Conservation (phyloP, 2,113 vertebrate genomes). For the Formicarius rufipectus region DNA sequence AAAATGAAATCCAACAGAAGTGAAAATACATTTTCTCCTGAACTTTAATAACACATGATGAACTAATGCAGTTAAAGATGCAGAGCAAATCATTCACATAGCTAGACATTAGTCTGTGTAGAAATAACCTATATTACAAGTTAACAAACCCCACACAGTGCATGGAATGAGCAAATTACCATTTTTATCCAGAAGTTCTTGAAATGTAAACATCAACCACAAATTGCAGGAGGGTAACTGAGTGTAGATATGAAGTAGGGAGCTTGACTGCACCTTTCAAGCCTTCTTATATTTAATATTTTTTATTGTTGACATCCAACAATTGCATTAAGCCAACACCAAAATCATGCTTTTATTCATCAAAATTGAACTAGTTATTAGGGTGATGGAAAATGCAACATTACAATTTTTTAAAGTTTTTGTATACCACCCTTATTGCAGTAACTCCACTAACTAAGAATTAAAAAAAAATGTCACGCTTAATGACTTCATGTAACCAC, state of each 20-base stretch:
- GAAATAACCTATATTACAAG: neutral
- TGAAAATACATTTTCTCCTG: neutral
- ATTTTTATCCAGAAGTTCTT: neutral
- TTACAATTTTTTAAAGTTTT: neutral
- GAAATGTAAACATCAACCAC: neutral
- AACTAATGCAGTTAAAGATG: neutral
- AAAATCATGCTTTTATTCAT: neutral
- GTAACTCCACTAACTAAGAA: neutral
- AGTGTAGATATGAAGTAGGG: neutral
- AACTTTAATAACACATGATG: neutral
- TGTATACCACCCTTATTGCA: neutral
- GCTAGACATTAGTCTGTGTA: neutral
- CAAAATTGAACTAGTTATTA: neutral
- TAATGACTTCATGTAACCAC: neutral
- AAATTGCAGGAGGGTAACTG: neutral
- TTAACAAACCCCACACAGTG: neutral
- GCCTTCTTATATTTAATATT: neutral
- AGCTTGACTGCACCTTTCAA: neutral
- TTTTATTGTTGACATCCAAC: neutral
- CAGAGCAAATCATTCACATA: neutral
- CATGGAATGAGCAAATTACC: neutral
- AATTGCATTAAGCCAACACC: neutral
- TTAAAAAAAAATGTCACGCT: neutral
- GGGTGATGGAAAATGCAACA: neutral
- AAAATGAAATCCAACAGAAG: neutral